Evolutionary conservation across 2,797 vertebrate species (phyloP).

Genomic region (Salarias fasciatus): DNA sequence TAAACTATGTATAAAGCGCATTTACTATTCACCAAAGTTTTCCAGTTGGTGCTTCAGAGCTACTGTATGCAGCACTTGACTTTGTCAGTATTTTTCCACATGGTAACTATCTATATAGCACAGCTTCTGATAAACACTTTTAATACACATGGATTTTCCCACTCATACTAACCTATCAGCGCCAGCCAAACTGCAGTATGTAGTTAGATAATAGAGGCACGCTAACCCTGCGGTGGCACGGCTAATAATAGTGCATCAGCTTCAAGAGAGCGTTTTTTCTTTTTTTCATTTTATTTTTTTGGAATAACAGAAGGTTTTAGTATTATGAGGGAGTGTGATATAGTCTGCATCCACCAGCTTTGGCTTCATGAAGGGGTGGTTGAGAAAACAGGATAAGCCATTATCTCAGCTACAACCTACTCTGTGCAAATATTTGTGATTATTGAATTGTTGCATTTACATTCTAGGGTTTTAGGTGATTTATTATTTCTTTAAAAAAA

Average conservation of each 20-base stretch:
- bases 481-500: too few relatives aligned
- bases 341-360: slow-evolving; percentile 41
- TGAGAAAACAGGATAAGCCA: slow-evolving; percentile 59
- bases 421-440: slow-evolving; percentile 11
- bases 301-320: slow-evolving; percentile 65
- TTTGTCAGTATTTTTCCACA: slow-evolving; percentile 55
- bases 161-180: slow-evolving; percentile 73
- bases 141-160: slow-evolving; percentile 77
- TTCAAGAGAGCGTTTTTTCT: slow-evolving; percentile 36
- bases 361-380: slow-evolving; percentile 38
- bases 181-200: slow-evolving; percentile 70
- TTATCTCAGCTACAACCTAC: slow-evolving; percentile 52
- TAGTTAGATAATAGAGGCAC: slow-evolving; percentile 79
- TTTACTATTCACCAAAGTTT: not conserved
- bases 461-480: slow-evolving; percentile 37
- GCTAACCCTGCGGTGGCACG: slow-evolving; percentile 66
- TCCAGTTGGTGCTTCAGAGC: slow-evolving; percentile 22
- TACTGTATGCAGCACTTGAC: not conserved
- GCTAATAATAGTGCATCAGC: slow-evolving; percentile 78
- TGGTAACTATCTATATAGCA: slow-evolving; percentile 68
- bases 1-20: too few relatives aligned
- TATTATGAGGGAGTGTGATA: slow-evolving; percentile 52
- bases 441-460: slow-evolving; percentile 40
- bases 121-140: slow-evolving; percentile 74
- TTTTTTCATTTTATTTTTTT: slow-evolving; percentile 33